These are phyloP conservation scores for Eubasilissa regina DNA, from an alignment of 1,140 invertebrate genomes.

Conservation along the genomic window DNA sequence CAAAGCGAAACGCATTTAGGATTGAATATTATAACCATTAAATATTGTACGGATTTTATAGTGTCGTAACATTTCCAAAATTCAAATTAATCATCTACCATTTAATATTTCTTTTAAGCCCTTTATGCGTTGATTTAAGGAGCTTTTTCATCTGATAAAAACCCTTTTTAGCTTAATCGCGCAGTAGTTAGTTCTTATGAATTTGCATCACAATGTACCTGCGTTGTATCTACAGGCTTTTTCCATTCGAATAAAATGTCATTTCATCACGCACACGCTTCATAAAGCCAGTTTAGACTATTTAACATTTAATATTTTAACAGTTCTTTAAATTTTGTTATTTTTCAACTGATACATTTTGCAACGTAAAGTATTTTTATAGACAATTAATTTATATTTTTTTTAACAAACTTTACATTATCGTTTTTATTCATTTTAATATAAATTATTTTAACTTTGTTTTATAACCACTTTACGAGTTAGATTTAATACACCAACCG, in stretches of 20 bases:
- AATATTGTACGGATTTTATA: neutral
- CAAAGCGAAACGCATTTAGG: no score
- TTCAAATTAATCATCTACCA: slow-evolving; percentile 32
- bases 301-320: no score
- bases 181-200: slow-evolving; percentile 40
- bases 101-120: slow-evolving; percentile 17
- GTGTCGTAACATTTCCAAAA: slow-evolving; percentile 7
- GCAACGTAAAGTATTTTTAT: no score
- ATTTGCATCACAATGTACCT: slow-evolving; percentile 47
- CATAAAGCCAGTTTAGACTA: slow-evolving; percentile 15
- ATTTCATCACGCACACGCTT: slow-evolving; percentile 36
- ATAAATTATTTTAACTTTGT: no score
- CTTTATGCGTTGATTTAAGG: slow-evolving; percentile 42
- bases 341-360: no score
- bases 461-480: no score
- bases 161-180: slow-evolving; percentile 46
- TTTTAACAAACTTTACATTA: no score
- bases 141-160: slow-evolving; percentile 48
- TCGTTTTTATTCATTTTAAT: no score
- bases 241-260: slow-evolving; percentile 49
- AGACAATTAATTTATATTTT: no score
- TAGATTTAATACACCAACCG: no score
- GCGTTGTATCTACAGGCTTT: slow-evolving; percentile 13
- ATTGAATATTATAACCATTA: slow-evolving; percentile 1
- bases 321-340: no score